phyloP scores from a whole-genome alignment of 1,140 invertebrate genomes.

The Xylocopa sonorina region DNA sequence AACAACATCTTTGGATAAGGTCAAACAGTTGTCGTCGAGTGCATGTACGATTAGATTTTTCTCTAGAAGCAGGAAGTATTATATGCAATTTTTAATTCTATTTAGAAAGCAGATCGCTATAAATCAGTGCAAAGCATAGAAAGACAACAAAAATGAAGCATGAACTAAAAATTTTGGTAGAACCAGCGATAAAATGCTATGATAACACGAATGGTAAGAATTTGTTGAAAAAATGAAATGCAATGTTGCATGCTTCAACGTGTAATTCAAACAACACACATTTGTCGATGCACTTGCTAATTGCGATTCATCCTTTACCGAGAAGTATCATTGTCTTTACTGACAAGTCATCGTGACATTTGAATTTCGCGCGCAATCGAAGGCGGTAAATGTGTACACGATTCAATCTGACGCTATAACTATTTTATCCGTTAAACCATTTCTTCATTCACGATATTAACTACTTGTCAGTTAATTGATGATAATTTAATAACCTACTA shows the following conservation, averaged over 20 bases:
- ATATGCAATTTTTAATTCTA: not conserved
- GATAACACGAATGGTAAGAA: slow-evolving; percentile 12
- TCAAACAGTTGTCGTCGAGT: too few relatives aligned
- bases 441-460: too few relatives aligned
- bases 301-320: too few relatives aligned
- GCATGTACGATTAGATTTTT: too few relatives aligned
- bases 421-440: too few relatives aligned
- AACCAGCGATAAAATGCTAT: not conserved
- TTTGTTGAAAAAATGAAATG: not conserved
- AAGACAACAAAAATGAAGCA: not conserved
- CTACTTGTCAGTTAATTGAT: too few relatives aligned
- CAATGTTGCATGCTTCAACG: not conserved
- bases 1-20: too few relatives aligned
- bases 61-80: too few relatives aligned
- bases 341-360: not conserved
- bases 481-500: too few relatives aligned
- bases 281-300: not conserved
- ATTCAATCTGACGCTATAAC: too few relatives aligned
- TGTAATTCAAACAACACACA: not conserved
- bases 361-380: not conserved
- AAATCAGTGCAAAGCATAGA: not conserved
- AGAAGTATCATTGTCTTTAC: too few relatives aligned
- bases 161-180: slow-evolving; percentile 29
- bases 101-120: too few relatives aligned
- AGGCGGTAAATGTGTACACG: not conserved